Evolutionary conservation across 1,140 invertebrate species (phyloP), one percentile per base, ranked within the genome.

Genomic region (Ostrea denselamellosa): DNA sequence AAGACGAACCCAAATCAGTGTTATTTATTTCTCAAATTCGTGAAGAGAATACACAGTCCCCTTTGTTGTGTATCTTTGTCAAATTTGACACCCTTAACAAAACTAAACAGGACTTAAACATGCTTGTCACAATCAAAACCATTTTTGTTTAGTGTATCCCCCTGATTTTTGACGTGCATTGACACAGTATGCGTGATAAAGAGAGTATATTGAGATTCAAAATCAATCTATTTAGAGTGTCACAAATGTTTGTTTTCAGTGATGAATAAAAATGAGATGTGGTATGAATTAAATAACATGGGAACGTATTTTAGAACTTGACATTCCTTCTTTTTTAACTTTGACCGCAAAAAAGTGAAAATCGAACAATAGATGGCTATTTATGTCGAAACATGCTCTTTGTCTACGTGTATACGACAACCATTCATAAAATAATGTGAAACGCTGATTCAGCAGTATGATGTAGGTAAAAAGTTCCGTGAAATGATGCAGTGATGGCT

Each of bases 1-100:
- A 28, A 77, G 28, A 77, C 68, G 22, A 77, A 14, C 68, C 68
- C 22, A 22, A 77, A 28, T 34, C 22, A 62, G 25, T 77, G 68
- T 77, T 77, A 77, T 77, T 77, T 77, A 77, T 77, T 77, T 77
- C 68, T 77, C 68, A 28, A 34, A 34, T 77, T 77, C 68, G 68
- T 77, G 68, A 77, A 34, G 28, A 77, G 68, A 77, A 34, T 25
- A 77, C 25, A 28, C 25, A 12, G 25, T 14, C 28, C 12, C 68
- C 68, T 77, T 77, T 77, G 68, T 77, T 34, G 14, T 10, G 68
- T 62, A 77, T 77, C 68, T 77, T 25, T 77, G 68, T 7, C 68
- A 28, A 77, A 77, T 77, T 77, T 77, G 68, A 77, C 68, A 77
- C 68, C 68, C 28, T 10, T 77, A 77, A 77, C 28, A 77, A 77